phyloP scores from a whole-genome alignment of 2,113 vertebrate species.

The Onychostruthus taczanowskii region DNA sequence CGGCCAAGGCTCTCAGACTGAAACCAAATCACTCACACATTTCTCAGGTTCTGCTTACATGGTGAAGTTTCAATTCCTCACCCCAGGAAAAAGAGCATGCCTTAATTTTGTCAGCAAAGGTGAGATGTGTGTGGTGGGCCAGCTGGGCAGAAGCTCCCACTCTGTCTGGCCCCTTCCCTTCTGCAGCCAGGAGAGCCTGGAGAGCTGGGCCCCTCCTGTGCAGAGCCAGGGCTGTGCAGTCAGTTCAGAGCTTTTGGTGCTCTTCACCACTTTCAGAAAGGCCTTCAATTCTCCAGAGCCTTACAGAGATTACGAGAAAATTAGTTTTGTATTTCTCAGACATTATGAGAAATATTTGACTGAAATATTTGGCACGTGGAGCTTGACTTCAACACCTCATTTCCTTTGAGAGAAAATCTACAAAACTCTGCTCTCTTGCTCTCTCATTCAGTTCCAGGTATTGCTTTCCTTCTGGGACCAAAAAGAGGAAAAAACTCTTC shows the following conservation, averaged over 20 bases:
- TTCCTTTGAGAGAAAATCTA: not conserved
- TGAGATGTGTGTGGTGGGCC: not conserved
- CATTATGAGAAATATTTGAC: not conserved
- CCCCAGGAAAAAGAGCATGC: not conserved
- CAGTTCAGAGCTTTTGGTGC: not conserved
- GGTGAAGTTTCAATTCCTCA: not conserved
- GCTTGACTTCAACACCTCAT: not conserved
- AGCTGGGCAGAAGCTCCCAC: not conserved
- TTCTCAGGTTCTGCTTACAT: not conserved
- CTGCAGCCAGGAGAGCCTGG: not conserved
- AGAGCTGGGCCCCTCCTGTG: not conserved
- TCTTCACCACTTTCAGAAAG: not conserved
- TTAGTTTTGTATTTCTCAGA: not conserved
- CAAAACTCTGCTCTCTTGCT: not conserved
- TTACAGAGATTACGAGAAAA: not conserved
- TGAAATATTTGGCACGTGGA: not conserved
- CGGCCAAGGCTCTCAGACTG: not conserved
- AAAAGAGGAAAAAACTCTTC: not conserved
- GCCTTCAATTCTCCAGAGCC: not conserved
- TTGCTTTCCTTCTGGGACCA: not conserved
- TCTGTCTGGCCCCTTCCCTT: not conserved
- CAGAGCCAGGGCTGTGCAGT: not conserved
- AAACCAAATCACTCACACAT: not conserved
- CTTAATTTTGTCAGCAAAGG: not conserved
- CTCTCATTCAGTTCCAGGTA: not conserved